phyloP scores from a whole-genome alignment of 2,888 invertebrate genomes.

The Anaspis maculata region DNA sequence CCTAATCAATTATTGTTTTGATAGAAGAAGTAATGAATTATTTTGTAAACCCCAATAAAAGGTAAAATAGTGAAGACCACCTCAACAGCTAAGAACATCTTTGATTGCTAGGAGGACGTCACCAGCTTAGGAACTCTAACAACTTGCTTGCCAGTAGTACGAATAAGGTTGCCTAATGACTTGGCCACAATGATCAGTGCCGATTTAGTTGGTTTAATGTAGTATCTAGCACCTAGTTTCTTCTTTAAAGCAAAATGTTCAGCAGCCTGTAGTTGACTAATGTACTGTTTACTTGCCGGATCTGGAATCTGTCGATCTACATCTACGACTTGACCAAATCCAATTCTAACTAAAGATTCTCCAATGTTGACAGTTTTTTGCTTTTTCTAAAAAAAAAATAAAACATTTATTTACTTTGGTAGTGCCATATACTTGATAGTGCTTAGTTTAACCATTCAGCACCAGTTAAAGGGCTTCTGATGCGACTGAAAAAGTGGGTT shows the following conservation, averaged over 20 bases:
- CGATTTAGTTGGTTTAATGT: slow-evolving; percentile 37
- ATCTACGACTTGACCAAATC: slow-evolving; percentile 63
- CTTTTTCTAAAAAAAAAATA: slow-evolving; percentile 28
- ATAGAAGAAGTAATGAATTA: slow-evolving; percentile 28
- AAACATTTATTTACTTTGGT: slow-evolving; percentile 1
- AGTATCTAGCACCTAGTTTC: slow-evolving; percentile 46
- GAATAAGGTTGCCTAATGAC: slow-evolving; percentile 13
- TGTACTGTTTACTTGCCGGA: slow-evolving; percentile 36
- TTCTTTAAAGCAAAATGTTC: slow-evolving; percentile 42
- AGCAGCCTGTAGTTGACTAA: slow-evolving; percentile 39
- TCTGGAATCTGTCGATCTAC: slow-evolving; percentile 58
- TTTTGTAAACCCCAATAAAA: slow-evolving; percentile 28
- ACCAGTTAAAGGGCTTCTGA: too few species aligned
- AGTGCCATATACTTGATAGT: not conserved
- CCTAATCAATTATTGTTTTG: slow-evolving; percentile 1
- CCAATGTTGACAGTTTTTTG: slow-evolving; percentile 43
- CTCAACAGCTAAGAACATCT: slow-evolving; percentile 25
- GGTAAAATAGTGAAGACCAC: slow-evolving; percentile 24
- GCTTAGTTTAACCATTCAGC: not conserved
- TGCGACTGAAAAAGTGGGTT: too few species aligned
- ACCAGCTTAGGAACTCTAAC: slow-evolving; percentile 12
- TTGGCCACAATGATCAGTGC: slow-evolving; percentile 16
- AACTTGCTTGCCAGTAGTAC: slow-evolving; percentile 11
- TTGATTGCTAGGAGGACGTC: slow-evolving; percentile 26
- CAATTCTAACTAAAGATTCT: slow-evolving; percentile 44